These are phyloP conservation scores for Suncus etruscus DNA, from an alignment of 2,113 vertebrate species.

Conservation along the genomic window DNA sequence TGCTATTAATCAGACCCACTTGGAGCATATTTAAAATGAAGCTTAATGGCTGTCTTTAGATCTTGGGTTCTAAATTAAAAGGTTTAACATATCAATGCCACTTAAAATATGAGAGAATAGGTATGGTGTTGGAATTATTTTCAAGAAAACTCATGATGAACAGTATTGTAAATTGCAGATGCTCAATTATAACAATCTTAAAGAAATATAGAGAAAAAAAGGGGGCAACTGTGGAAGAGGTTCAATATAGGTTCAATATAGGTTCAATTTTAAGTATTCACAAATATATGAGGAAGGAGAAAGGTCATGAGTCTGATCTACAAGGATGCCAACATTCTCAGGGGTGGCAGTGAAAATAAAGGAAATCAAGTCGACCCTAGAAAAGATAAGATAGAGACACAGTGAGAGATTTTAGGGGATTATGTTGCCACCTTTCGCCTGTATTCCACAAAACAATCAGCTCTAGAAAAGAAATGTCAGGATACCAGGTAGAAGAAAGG, in stretches of 20 bases:
- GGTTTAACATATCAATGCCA: not conserved
- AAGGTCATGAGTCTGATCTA: not conserved
- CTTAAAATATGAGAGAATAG: not conserved
- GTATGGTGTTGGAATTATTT: not conserved
- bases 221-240: not conserved
- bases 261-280: conserved; percentile 24
- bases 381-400: not conserved
- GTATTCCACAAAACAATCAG: not conserved
- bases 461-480: not conserved
- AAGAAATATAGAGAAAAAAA: not conserved
- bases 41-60: not conserved
- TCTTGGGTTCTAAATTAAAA: not conserved
- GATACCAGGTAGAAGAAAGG: not conserved
- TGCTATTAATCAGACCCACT: too few relatives aligned
- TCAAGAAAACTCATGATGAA: too few relatives aligned
- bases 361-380: not conserved
- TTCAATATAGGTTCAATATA: not conserved
- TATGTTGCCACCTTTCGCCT: not conserved
- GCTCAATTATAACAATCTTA: too few relatives aligned
- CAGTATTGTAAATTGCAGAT: too few relatives aligned
- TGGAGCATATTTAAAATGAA: not conserved
- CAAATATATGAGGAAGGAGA: not conserved
- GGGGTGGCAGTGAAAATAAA: not conserved
- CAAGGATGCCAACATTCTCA: not conserved
- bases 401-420: not conserved